Evolutionary conservation across 2,113 vertebrate genomes (phyloP).

Genomic region (Archocentrus centrarchus): DNA sequence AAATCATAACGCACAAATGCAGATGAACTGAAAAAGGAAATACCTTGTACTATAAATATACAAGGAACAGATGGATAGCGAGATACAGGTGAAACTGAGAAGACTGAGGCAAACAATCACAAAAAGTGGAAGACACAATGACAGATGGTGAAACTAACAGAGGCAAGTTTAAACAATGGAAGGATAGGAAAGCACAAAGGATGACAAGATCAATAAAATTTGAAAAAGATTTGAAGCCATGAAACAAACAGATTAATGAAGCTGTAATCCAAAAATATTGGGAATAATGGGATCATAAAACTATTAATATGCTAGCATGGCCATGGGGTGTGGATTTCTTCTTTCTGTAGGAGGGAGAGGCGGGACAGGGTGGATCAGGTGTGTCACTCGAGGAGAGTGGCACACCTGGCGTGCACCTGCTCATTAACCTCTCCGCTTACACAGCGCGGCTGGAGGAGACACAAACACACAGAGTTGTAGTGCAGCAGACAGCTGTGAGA

Average conservation of each 20-base stretch:
- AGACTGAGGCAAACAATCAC: background rate
- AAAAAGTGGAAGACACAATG: background rate
- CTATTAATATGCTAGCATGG: background rate
- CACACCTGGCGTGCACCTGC: background rate
- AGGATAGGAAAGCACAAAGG: background rate
- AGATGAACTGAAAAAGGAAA: background rate
- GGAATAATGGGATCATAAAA: accelerated
- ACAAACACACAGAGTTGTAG: background rate
- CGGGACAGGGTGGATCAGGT: background rate
- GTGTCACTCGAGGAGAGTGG: background rate
- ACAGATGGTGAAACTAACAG: background rate
- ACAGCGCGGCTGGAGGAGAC: background rate
- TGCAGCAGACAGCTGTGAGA: background rate
- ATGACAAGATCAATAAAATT: background rate
- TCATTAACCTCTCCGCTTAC: background rate
- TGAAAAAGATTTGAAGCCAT: background rate
- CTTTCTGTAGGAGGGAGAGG: background rate
- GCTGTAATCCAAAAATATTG: background rate
- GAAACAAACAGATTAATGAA: background rate
- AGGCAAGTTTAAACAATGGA: accelerated
- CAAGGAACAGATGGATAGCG: background rate
- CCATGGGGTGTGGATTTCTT: background rate
- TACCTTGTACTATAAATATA: background rate
- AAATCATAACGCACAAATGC: background rate
- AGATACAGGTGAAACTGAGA: background rate